A percentile compares a stretch with the other conserved stretches of the same genome.
Evolutionary conservation across 2,113 vertebrate genomes (phyloP).

Genomic region (Sylvilagus bachmani): DNA sequence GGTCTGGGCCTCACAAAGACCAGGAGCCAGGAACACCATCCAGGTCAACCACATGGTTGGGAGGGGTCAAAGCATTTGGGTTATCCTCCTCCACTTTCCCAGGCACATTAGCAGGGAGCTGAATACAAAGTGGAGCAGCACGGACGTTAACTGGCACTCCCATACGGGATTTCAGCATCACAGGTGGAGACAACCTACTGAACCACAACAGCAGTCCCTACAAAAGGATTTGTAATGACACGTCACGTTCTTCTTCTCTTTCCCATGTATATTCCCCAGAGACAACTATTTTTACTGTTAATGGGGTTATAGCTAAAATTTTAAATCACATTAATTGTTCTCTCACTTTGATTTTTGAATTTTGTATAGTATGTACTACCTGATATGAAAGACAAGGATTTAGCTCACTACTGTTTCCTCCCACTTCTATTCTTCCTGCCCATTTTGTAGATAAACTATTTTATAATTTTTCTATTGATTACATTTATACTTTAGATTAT

Average conservation of each 20-base stretch:
- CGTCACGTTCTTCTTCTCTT: neutral
- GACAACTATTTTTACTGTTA: neutral
- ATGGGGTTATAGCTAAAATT: neutral
- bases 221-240: conserved; percentile 26
- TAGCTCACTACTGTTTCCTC: neutral
- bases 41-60: too few species aligned
- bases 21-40: too few species aligned
- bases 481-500: neutral
- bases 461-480: neutral
- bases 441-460: too few species aligned
- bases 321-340: neutral
- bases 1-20: too few species aligned
- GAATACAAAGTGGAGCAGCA: too few species aligned
- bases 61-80: too few species aligned
- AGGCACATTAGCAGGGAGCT: too few species aligned
- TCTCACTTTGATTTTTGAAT: conserved; percentile 41
- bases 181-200: too few species aligned
- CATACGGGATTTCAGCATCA: too few species aligned
- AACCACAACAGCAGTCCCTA: too few species aligned
- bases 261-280: neutral
- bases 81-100: too few species aligned
- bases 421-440: neutral
- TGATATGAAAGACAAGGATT: neutral
- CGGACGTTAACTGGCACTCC: too few species aligned
- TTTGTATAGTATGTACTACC: neutral